Percentiles rank a stretch among this genome's conserved stretches.
phyloP scores from a whole-genome alignment of 1,140 invertebrate genomes.

The Heliconius melpomene region DNA sequence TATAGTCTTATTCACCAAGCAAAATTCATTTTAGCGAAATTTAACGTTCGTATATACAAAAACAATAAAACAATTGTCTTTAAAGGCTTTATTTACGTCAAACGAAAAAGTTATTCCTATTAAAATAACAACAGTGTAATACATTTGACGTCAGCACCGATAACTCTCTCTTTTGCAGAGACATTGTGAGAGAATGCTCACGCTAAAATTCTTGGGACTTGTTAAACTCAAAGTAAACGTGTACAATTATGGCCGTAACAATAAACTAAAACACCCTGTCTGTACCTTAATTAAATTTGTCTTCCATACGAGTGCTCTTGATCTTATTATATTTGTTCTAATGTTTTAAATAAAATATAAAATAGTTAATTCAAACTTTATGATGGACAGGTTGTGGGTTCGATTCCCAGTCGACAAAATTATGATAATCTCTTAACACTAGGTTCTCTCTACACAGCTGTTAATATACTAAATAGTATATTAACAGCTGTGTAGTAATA shows the following conservation, averaged over 20 bases:
- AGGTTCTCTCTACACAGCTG: too few species aligned
- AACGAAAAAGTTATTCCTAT: slow-evolving; percentile 2
- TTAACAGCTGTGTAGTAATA: too few species aligned
- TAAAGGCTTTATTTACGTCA: not conserved
- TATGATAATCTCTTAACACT: too few species aligned
- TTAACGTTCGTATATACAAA: not conserved
- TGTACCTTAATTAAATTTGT: slow-evolving; percentile 41
- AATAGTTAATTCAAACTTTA: too few species aligned
- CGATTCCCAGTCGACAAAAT: too few species aligned
- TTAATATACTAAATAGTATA: not conserved
- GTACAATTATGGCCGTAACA: slow-evolving; percentile 37
- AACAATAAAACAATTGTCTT: not conserved
- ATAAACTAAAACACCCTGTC: slow-evolving; percentile 36
- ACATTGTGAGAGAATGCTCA: slow-evolving; percentile 30
- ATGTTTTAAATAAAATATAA: slow-evolving; percentile 15
- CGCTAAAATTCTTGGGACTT: slow-evolving; percentile 37
- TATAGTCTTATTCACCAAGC: not conserved
- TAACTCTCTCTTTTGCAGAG: slow-evolving; percentile 22
- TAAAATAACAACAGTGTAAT: slow-evolving; percentile 6
- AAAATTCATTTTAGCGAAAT: not conserved
- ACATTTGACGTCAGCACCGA: slow-evolving; percentile 9
- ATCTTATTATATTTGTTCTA: slow-evolving; percentile 34
- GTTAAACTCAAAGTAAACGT: slow-evolving; percentile 38
- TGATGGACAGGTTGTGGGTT: too few species aligned
- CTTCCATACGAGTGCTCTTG: slow-evolving; percentile 32